These are phyloP conservation scores for Matsumyia berberina DNA, from an alignment of 2,888 invertebrate genomes.

Conservation along the genomic window DNA sequence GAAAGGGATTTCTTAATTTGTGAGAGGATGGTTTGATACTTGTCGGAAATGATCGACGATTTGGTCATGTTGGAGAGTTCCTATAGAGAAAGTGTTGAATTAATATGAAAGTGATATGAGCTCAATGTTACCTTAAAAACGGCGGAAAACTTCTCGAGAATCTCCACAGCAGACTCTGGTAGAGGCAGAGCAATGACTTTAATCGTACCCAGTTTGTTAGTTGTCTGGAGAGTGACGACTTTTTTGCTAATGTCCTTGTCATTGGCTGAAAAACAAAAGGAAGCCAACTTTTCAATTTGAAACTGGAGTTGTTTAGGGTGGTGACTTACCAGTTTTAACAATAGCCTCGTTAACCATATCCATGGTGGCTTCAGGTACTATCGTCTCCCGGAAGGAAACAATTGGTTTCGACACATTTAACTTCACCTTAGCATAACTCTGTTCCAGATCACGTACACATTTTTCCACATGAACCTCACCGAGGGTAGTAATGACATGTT, in stretches of 20 bases:
- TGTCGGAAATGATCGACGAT: conserved; percentile 80
- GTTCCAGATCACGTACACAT: conserved; percentile 95
- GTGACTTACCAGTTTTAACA: conserved; percentile 85
- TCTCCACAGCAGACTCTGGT: conserved; percentile 88
- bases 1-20: conserved; percentile 86
- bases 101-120: not conserved
- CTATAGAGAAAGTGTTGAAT: conserved; percentile 55
- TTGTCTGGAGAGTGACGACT: conserved; percentile 87
- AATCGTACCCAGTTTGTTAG: conserved; percentile 89
- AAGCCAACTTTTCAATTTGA: not conserved
- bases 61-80: conserved; percentile 79
- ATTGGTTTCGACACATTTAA: conserved; percentile 97
- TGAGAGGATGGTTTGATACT: conserved; percentile 78
- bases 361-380: conserved; percentile 91
- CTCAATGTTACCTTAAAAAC: conserved; percentile 87
- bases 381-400: conserved; percentile 97
- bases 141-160: conserved; percentile 89
- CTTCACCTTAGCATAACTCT: conserved; percentile 92
- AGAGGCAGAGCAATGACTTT: conserved; percentile 91
- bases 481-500: conserved; percentile 96
- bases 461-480: conserved; percentile 98
- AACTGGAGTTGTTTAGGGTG: conserved; percentile 61
- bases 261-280: conserved; percentile 76
- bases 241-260: conserved; percentile 85
- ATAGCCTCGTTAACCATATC: conserved; percentile 95